Conservation (phyloP, 2,797 vertebrate genomes). For the Myotis pilosus region DNA sequence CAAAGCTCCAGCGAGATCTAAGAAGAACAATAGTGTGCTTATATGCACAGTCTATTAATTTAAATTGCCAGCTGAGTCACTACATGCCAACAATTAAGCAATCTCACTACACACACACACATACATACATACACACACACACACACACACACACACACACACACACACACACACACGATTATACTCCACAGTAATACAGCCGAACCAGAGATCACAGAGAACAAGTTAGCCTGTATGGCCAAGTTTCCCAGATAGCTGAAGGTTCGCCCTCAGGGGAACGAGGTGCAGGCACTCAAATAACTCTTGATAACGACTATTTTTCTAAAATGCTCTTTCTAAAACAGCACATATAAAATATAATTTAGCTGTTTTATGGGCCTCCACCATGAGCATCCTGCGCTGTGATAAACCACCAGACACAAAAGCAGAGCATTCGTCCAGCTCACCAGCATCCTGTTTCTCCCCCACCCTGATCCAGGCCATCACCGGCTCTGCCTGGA, state of each 20-base stretch:
- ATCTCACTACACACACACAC: conserved; percentile 1
- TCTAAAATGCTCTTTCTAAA: conserved; percentile 30
- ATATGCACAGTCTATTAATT: conserved; percentile 79
- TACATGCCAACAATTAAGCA: conserved; percentile 82
- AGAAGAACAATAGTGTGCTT: conserved; percentile 80
- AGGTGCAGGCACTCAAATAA: neutral
- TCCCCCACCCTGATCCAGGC: neutral
- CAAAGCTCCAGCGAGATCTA: conserved; percentile 81
- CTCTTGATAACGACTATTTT: neutral
- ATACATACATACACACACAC: conserved; percentile 33
- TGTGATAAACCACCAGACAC: neutral
- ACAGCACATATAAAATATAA: neutral
- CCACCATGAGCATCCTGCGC: neutral
- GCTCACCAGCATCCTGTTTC: neutral
- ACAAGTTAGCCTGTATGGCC: neutral
- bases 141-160: neutral
- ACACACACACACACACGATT: conserved; percentile 71
- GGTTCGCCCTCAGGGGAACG: neutral
- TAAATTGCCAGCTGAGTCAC: conserved; percentile 82
- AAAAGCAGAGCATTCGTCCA: neutral
- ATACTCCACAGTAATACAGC: conserved; percentile 58
- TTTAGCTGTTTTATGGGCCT: neutral
- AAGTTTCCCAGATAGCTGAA: conserved; percentile 32
- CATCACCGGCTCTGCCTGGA: neutral
- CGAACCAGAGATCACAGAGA: conserved; percentile 30